Evolutionary conservation across 2,113 vertebrate genomes (phyloP), one percentile per base, ranked within the genome.

Genomic region (Polyodon spathula): DNA sequence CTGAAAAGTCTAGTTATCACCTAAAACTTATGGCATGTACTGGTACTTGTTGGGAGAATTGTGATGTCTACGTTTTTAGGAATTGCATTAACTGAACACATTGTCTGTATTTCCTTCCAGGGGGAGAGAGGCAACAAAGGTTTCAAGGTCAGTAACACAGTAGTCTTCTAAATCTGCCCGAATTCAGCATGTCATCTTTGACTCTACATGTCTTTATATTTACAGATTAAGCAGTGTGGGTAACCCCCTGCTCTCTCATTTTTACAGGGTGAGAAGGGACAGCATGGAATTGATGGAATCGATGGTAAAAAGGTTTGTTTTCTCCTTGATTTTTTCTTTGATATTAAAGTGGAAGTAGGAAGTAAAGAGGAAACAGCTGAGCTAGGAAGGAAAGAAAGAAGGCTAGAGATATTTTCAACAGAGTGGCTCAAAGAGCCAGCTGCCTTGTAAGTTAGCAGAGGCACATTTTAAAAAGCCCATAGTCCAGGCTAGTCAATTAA

Each of bases 91-190:
- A 41, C 43, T 42, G 5, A 16, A 41, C 46, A 11, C 2, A 56
- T 6, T 37, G 46, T 43, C 15, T 63, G 6, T 17, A n/a, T 40
- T 40, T 80, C 59, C 73, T 61, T 67, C 7, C 80, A 98, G 96
- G 96, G 96, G 37, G 91, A 86, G 0, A 88, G 91, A 76, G 96
- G 96, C 75, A 73, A 88, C 66, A 97, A 93, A 75, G 96, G 96
- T 66, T 87, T 79, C 75, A 98, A 98, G 91, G 96, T 97, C 56
- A 89, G 88, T 61, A 60, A n/a, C 12, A 40, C 39, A 50, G 37
- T 50, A 40, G 55, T 59, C 59, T 15, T 39, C 3, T 27, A 27
- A 27, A 3, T 27, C 27, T 27, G 27, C 27, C 27, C 27, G 27
- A 27, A 27, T 27, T 27, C 27, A 2, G 27, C 27, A 27, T 27